Evolutionary conservation across 2,888 invertebrate species (phyloP).

Genomic region (Chrysina gloriosa): DNA sequence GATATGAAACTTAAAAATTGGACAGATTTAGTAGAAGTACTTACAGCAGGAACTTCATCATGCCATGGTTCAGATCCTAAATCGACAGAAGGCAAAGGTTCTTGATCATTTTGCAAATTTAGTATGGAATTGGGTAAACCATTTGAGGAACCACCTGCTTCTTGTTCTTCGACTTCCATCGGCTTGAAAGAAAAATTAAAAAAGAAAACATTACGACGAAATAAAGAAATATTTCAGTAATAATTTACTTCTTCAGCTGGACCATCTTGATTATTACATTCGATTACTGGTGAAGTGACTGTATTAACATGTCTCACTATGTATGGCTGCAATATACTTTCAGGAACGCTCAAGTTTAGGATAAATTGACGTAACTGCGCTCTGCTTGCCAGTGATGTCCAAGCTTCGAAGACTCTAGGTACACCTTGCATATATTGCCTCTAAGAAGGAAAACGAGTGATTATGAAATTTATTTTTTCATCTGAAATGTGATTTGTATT

Average conservation of each 20-base stretch:
- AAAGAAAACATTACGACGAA: not conserved
- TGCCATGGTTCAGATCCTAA: slow-evolving; percentile 73
- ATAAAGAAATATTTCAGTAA: not conserved
- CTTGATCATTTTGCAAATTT: slow-evolving; percentile 55
- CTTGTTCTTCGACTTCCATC: slow-evolving; percentile 67
- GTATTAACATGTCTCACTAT: slow-evolving; percentile 56
- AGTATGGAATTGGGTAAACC: slow-evolving; percentile 46
- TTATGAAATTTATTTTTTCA: no score
- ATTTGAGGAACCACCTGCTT: slow-evolving; percentile 52
- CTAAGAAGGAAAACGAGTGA: slow-evolving; percentile 45
- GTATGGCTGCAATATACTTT: slow-evolving; percentile 57
- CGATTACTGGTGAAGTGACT: slow-evolving; percentile 52
- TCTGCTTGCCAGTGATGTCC: slow-evolving; percentile 57
- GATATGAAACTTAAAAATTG: not conserved
- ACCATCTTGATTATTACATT: slow-evolving; percentile 48
- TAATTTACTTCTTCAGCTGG: slow-evolving; percentile 56
- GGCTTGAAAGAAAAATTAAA: slow-evolving; percentile 56
- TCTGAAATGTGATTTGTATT: not conserved
- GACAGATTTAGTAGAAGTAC: slow-evolving; percentile 47
- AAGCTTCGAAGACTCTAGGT: slow-evolving; percentile 59
- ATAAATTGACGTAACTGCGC: slow-evolving; percentile 56
- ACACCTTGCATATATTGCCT: slow-evolving; percentile 58
- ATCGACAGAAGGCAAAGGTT: slow-evolving; percentile 67
- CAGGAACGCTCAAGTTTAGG: slow-evolving; percentile 55
- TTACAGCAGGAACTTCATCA: slow-evolving; percentile 70